Evolutionary conservation across 2,113 vertebrate genomes (phyloP), one percentile per base, ranked within the genome.

Genomic region (Hyperopisus bebe): DNA sequence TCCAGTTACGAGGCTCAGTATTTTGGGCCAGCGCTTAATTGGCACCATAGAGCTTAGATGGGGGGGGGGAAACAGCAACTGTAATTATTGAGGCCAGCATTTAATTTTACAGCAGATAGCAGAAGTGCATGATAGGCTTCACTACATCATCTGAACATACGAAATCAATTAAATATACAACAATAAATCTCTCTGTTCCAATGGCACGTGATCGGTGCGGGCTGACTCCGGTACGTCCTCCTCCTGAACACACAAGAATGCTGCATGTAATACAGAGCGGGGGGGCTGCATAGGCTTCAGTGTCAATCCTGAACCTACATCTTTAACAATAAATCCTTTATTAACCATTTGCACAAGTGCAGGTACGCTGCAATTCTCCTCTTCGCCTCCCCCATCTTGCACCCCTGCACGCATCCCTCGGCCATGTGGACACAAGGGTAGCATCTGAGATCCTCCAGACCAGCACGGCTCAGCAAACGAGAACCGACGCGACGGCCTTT

Each of bases 1-100:
- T 95, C 95, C 93, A 92, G 94, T 96, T 95, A 95, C 90, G 91
- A 89, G 90, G 91, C 83, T 89, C 88, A 89, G 91, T 91, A 91
- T 92, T 93, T 91, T 92, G 90, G 91, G 90, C 89, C 89, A 84
- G 74, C 74, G 74, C 87, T 92, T 93, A 93, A 93, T 92, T 93
- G 91, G 87, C 91, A 89, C 87, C 66, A 90, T 89, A 92, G 88
- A 51, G 88, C 70, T 66, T 90, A 55, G 86, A 90, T 62, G 90
- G 91, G 55, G 10, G 82, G 88, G 90, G 90, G 91, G 55, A 89
- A 91, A 91, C 80, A 90, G 90, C 91, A 91, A 86, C 91, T 90
- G 91, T 90, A 92, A 92, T 92, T 91, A 92, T 94, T 91, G 91
- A 90, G 91, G 90, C 91, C 87, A 89, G 84, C 87, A 88, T 94